phyloP scores from a whole-genome alignment of 2,888 invertebrate species.

The Diploptera punctata region DNA sequence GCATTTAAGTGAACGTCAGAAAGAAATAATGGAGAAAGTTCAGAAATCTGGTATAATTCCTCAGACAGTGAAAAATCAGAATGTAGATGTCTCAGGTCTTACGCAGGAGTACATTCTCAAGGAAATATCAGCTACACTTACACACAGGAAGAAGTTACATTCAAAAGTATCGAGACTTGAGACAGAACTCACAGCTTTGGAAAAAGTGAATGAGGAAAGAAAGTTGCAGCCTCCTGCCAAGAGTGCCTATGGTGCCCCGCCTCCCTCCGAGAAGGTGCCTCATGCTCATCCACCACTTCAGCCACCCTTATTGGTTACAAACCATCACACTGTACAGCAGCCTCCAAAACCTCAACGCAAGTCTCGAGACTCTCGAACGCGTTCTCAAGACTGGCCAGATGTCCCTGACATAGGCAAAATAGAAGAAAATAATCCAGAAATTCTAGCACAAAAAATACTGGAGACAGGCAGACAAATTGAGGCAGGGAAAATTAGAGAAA shows the following conservation, averaged over 20 bases:
- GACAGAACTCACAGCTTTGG: slow-evolving; percentile 76
- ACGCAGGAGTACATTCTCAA: slow-evolving; percentile 84
- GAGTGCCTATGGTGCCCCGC: neutral
- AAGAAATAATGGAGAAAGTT: slow-evolving; percentile 78
- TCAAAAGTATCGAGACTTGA: slow-evolving; percentile 80
- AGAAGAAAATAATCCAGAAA: slow-evolving; percentile 90
- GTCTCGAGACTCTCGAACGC: slow-evolving; percentile 73
- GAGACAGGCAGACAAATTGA: slow-evolving; percentile 91
- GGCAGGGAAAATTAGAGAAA: slow-evolving; percentile 66
- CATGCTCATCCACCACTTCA: slow-evolving; percentile 36
- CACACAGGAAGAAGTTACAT: slow-evolving; percentile 84
- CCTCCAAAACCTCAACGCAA: slow-evolving; percentile 58
- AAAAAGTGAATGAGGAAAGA: slow-evolving; percentile 71
- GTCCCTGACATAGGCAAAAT: slow-evolving; percentile 90
- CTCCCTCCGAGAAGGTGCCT: slow-evolving; percentile 32
- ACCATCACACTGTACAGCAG: slow-evolving; percentile 8
- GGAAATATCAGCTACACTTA: slow-evolving; percentile 84
- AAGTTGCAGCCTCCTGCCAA: slow-evolving; percentile 55
- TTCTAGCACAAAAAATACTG: slow-evolving; percentile 86
- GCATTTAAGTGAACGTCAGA: slow-evolving; percentile 73
- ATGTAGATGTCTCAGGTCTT: slow-evolving; percentile 61
- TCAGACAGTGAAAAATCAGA: slow-evolving; percentile 51
- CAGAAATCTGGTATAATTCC: slow-evolving; percentile 52
- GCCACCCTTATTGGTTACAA: slow-evolving; percentile 13
- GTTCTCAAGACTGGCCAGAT: slow-evolving; percentile 92